These are phyloP conservation scores for Luperina nickerlii DNA, from an alignment of 2,888 invertebrate genomes.

Conservation along the genomic window DNA sequence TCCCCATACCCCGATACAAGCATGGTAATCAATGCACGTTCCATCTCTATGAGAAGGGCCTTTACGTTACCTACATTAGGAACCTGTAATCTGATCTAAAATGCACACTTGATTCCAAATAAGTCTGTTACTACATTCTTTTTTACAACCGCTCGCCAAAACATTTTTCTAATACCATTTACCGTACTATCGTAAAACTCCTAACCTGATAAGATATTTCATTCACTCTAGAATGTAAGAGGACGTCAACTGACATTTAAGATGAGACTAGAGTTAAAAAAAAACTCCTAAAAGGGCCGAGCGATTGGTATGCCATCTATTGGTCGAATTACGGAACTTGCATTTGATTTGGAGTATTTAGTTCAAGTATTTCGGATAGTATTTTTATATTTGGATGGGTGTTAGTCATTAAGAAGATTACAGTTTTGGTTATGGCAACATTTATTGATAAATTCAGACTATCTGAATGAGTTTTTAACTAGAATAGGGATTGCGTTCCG, in stretches of 20 bases:
- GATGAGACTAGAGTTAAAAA: constrained; percentile 32
- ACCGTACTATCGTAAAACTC: constrained; percentile 3
- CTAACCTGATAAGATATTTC: constrained; percentile 17
- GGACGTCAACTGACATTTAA: constrained; percentile 59
- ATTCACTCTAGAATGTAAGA: constrained; percentile 46
- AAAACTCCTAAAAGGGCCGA: constrained; percentile 30
- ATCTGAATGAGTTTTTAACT: background rate
- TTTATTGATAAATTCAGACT: background rate
- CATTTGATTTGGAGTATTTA: constrained; percentile 19
- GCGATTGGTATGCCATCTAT: constrained; percentile 31
- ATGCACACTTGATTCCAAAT: background rate
- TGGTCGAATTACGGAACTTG: constrained; percentile 31
- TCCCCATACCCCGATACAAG: background rate
- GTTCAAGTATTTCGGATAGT: background rate
- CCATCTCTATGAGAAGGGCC: no score
- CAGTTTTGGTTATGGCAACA: background rate
- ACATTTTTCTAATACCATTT: constrained; percentile 1
- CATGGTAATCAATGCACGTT: background rate
- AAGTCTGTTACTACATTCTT: background rate
- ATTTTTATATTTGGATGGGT: background rate
- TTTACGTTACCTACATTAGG: background rate
- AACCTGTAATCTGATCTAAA: background rate
- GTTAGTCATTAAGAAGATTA: background rate
- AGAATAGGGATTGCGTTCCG: background rate
- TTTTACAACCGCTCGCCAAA: background rate